Conservation (phyloP, 2,113 vertebrate genomes). For the Panthera tigris region DNA sequence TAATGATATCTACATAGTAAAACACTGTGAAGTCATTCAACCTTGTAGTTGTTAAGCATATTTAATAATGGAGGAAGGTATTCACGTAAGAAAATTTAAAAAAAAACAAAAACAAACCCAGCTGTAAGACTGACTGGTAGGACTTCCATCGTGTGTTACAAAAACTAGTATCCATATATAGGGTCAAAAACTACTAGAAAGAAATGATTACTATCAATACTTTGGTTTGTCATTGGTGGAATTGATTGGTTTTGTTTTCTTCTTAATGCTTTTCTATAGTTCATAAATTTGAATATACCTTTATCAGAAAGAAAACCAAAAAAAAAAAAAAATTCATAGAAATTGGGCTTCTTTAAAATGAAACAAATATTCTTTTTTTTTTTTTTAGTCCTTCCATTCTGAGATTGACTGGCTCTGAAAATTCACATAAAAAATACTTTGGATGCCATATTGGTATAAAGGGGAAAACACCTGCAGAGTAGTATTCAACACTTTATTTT, state of each 20-base stretch:
- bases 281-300: not conserved
- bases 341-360: not conserved
- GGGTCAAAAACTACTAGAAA: slow-evolving; percentile 13
- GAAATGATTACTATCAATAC: not conserved
- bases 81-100: not conserved
- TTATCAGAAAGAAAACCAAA: slow-evolving; percentile 4
- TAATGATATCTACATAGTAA: not conserved
- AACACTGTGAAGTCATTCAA: not conserved
- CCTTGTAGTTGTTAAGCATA: slow-evolving; percentile 28
- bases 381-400: slow-evolving; percentile 19
- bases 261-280: not conserved
- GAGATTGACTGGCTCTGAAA: slow-evolving; percentile 3
- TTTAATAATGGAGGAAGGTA: slow-evolving; percentile 7
- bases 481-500: slow-evolving; percentile 23
- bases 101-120: not conserved
- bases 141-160: not conserved
- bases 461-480: not conserved
- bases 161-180: not conserved
- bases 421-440: not conserved
- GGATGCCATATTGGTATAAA: not conserved
- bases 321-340: not conserved
- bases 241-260: slow-evolving; percentile 41
- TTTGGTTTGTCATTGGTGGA: not conserved
- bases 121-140: not conserved
- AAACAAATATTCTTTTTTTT: not conserved